Base-by-base conservation (phyloP, 2,888 invertebrate genomes). In the Clunio marinus region DNA sequence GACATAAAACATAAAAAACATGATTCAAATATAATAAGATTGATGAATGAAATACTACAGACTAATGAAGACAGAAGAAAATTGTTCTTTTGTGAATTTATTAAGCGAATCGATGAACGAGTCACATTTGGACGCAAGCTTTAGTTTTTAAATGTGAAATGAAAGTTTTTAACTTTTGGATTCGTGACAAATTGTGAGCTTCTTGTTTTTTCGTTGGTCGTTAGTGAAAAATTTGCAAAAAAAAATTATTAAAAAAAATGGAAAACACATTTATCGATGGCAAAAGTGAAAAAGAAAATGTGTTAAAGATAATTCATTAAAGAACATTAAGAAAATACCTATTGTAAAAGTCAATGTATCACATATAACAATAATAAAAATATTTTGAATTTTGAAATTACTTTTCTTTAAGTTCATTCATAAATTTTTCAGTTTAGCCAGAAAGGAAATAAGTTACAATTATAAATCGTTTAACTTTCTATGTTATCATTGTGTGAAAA, bases 321-420 rank as follows among this genome's bases (percentile, higher is more conserved):
- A 51, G 20, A 51, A 51, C 17, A 51, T 20, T 17, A 51, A 51
- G 51, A 51, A 51, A 51, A 51, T 20, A 51, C 51, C 51, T 51
- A 51, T 51, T 51, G 51, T 51, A 51, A 51, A 41, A 63, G 41
- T 63, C 63, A 63, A 35, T 63, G 63, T 63, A 63, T 63, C 63
- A 63, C 63, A 24, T 15, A 20, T 25, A 45, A 63, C 45, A 57
- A 57, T 20, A 57, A 57, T 57, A 57, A 24, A 41, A 63, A 63
- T 63, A 63, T 45, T 63, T 63, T 63, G 63, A 63, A 63, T 63
- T 63, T 63, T 63, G 45, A 63, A 63, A 45, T 13, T 25, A n/a
- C n/a, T n/a, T n/a, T n/a, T n/a, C n/a, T n/a, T n/a, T n/a, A n/a
- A n/a, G n/a, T n/a, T n/a, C n/a, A n/a, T n/a, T n/a, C n/a, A n/a